These are phyloP conservation scores for Nothocercus julius DNA, from an alignment of 2,113 vertebrate genomes.

Conservation along the genomic window DNA sequence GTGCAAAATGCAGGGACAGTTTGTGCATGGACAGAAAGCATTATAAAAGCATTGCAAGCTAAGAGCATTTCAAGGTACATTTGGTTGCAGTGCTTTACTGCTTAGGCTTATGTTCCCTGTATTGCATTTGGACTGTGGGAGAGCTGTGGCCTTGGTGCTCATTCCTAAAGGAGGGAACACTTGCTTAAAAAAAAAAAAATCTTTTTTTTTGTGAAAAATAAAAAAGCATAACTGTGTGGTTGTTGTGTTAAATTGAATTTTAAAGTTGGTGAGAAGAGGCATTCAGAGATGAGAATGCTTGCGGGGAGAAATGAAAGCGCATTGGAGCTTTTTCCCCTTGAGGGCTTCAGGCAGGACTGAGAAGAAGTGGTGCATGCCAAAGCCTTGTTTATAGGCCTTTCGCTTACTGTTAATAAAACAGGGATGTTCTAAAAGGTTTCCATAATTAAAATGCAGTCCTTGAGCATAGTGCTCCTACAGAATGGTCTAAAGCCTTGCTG, in stretches of 20 bases:
- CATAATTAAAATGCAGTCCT: slow-evolving; percentile 69
- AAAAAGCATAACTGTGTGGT: slow-evolving; percentile 32
- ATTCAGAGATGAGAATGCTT: slow-evolving; percentile 58
- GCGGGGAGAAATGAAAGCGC: slow-evolving; percentile 46
- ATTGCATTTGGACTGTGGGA: slow-evolving; percentile 11
- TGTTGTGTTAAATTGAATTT: slow-evolving; percentile 67
- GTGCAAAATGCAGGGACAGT: neutral
- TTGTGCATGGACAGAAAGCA: neutral
- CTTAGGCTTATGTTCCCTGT: neutral
- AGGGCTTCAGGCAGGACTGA: slow-evolving; percentile 48
- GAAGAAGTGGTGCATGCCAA: slow-evolving; percentile 63
- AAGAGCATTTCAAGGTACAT: slow-evolving; percentile 48
- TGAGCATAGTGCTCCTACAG: slow-evolving; percentile 43
- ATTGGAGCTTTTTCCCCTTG: slow-evolving; percentile 31
- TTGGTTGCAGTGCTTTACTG: slow-evolving; percentile 40
- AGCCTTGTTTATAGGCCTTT: slow-evolving; percentile 67
- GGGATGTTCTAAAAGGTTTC: slow-evolving; percentile 70
- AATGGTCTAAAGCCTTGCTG: slow-evolving; percentile 25
- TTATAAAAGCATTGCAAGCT: slow-evolving; percentile 19
- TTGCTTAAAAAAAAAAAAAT: neutral
- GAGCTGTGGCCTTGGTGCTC: slow-evolving; percentile 34
- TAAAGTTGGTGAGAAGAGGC: slow-evolving; percentile 48
- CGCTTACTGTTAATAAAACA: slow-evolving; percentile 70
- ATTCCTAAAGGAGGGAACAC: slow-evolving; percentile 37
- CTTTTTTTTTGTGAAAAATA: neutral